Percentiles rank a stretch among this genome's conserved stretches.
These are phyloP conservation scores for Drosophila multiciliata DNA, from an alignment of 2,888 invertebrate species.

Conservation along the genomic window DNA sequence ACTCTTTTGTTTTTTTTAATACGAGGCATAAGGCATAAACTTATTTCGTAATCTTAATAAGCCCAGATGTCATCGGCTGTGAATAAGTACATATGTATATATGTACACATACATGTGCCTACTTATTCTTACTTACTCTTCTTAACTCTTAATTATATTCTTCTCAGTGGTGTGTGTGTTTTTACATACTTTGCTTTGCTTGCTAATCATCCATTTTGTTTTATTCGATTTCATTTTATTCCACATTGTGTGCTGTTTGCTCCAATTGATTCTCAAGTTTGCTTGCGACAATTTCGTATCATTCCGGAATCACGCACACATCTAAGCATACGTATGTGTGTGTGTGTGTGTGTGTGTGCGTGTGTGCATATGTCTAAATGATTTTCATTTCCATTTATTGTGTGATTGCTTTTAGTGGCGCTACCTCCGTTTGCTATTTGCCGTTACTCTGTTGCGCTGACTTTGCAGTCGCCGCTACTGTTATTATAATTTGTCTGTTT, in stretches of 20 bases:
- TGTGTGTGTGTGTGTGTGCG: slow-evolving; percentile 1
- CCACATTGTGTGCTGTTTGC: slow-evolving; percentile 37
- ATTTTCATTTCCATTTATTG: slow-evolving; percentile 62
- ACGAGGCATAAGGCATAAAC: slow-evolving; percentile 31
- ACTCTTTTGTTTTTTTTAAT: neutral
- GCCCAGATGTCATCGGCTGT: slow-evolving; percentile 43
- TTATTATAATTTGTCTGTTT: slow-evolving; percentile 68
- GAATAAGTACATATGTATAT: neutral
- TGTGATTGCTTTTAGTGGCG: slow-evolving; percentile 54
- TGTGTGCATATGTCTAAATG: slow-evolving; percentile 53
- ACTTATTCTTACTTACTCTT: slow-evolving; percentile 1
- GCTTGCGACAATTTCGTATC: slow-evolving; percentile 58
- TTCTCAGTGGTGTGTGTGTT: neutral
- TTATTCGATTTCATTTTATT: slow-evolving; percentile 22
- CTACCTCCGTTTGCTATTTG: slow-evolving; percentile 22
- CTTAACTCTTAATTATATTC: slow-evolving; percentile 3
- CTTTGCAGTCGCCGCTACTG: slow-evolving; percentile 64
- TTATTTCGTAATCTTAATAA: slow-evolving; percentile 35
- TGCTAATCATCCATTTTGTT: slow-evolving; percentile 32
- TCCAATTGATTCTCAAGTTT: slow-evolving; percentile 74
- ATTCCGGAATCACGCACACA: slow-evolving; percentile 41
- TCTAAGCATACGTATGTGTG: slow-evolving; percentile 9
- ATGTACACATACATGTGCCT: neutral
- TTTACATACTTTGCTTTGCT: neutral
- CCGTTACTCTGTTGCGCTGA: slow-evolving; percentile 26